Conservation (phyloP, 2,797 vertebrate species). For the Gallinago stenura region DNA sequence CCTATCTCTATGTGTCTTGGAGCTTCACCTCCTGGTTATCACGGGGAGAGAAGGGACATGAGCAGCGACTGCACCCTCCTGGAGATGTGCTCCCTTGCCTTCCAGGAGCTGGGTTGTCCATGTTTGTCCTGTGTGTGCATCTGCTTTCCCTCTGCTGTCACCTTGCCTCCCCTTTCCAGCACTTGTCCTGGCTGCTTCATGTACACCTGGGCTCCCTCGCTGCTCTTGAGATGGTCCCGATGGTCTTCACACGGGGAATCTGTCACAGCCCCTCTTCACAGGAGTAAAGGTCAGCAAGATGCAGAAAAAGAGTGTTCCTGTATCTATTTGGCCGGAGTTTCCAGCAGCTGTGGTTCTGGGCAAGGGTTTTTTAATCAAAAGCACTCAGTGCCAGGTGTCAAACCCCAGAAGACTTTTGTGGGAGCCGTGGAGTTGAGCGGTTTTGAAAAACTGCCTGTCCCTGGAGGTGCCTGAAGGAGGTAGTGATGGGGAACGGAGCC, state of each 20-base stretch:
- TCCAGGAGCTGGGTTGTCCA: background rate
- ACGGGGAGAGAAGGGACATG: accelerated
- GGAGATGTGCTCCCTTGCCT: background rate
- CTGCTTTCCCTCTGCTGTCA: background rate
- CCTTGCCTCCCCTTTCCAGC: background rate
- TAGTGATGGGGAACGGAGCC: background rate
- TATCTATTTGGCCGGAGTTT: background rate
- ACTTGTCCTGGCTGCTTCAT: background rate
- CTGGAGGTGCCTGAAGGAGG: background rate
- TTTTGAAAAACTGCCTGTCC: background rate
- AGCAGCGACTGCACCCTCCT: accelerated
- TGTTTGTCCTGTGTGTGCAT: accelerated
- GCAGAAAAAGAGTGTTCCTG: background rate
- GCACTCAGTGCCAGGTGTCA: background rate
- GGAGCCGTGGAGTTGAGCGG: background rate
- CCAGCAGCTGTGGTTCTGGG: background rate
- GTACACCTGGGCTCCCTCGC: background rate
- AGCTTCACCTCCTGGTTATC: accelerated
- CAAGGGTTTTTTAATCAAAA: background rate
- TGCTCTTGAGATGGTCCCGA: too few relatives aligned
- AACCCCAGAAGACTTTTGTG: background rate
- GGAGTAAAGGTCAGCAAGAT: background rate
- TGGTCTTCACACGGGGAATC: background rate
- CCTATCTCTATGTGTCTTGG: background rate
- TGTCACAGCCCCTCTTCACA: accelerated